phyloP scores from a whole-genome alignment of 1,140 invertebrate species.

The Yoshiicerus persimilis region DNA sequence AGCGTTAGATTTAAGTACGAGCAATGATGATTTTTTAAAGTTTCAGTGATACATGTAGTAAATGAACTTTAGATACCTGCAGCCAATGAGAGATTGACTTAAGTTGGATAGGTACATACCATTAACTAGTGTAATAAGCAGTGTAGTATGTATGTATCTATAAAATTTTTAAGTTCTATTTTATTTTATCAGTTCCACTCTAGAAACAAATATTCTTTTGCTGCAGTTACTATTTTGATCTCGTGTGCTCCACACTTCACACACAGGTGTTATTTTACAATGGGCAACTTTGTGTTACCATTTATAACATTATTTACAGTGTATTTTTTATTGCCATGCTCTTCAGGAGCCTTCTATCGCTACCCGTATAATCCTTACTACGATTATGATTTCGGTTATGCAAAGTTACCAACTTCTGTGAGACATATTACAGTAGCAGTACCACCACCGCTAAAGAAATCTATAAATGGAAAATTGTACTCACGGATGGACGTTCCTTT shows the following conservation, averaged over 20 bases:
- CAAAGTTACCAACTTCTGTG: not conserved
- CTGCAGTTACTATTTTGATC: not conserved
- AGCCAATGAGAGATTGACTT: too few species aligned
- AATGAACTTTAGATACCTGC: not conserved
- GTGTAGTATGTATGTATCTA: not conserved
- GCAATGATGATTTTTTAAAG: not conserved
- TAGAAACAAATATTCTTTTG: not conserved
- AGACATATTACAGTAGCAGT: not conserved
- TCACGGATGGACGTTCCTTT: not conserved
- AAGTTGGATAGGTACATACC: too few species aligned
- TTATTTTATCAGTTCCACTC: not conserved
- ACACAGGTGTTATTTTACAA: not conserved
- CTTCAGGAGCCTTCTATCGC: not conserved
- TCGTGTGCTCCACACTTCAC: not conserved
- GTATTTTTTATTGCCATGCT: not conserved
- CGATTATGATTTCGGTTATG: not conserved
- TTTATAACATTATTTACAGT: not conserved
- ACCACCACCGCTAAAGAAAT: not conserved
- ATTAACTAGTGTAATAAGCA: not conserved
- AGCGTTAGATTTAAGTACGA: not conserved
- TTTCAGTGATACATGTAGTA: not conserved
- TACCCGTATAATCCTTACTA: not conserved
- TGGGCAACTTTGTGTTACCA: not conserved
- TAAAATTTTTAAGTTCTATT: not conserved
- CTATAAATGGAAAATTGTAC: not conserved